phyloP scores from a whole-genome alignment of 2,888 invertebrate species.

The Tipula helvola region DNA sequence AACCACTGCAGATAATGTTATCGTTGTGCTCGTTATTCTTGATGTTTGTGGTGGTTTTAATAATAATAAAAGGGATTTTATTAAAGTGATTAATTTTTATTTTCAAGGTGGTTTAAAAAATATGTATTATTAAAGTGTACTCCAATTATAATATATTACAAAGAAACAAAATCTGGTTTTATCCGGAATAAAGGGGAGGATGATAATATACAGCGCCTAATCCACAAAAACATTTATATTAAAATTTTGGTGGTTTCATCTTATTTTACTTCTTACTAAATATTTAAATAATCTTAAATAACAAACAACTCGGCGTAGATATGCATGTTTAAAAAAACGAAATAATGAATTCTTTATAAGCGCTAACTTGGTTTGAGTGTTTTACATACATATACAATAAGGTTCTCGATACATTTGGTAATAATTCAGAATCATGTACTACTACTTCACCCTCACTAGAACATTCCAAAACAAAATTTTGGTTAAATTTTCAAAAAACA shows the following conservation, averaged over 20 bases:
- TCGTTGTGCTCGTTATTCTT: not conserved
- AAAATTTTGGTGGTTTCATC: not conserved
- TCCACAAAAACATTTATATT: not conserved
- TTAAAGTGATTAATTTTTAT: not conserved
- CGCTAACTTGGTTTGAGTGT: not conserved
- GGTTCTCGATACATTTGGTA: not conserved
- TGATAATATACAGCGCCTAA: not conserved
- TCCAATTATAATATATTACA: not conserved
- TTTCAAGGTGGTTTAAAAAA: not conserved
- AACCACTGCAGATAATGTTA: not conserved
- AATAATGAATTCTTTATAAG: not conserved
- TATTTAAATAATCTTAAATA: not conserved
- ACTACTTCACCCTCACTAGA: not conserved
- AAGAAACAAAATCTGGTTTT: not conserved
- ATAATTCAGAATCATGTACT: not conserved
- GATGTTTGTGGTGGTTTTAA: not conserved
- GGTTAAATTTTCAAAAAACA: not conserved
- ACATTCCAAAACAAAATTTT: not conserved
- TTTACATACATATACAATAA: not conserved
- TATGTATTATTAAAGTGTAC: not conserved
- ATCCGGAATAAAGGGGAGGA: not conserved
- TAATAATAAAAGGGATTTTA: not conserved
- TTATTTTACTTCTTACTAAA: not conserved
- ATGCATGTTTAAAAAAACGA: not conserved
- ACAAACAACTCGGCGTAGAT: not conserved